Conservation (phyloP, 1,140 invertebrate genomes). For the Melanaphis sacchari region DNA sequence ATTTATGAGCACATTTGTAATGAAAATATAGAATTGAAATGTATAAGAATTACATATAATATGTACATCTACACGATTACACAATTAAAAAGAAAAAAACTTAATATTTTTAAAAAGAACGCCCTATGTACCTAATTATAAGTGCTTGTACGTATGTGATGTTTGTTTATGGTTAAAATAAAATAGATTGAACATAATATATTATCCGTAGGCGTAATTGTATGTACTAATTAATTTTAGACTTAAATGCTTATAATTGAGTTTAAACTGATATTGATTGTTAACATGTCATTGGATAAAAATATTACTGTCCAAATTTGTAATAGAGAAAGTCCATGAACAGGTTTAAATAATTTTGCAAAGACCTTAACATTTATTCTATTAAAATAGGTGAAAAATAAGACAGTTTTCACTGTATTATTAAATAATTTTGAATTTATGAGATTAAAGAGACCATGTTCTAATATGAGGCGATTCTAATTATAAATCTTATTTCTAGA, state of each 20-base stretch:
- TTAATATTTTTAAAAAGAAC: too few species aligned
- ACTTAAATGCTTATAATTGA: not conserved
- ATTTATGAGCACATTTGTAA: too few species aligned
- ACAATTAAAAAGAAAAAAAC: too few species aligned
- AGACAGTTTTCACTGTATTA: not conserved
- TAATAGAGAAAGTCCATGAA: too few species aligned
- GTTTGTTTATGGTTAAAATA: not conserved
- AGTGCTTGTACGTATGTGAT: not conserved
- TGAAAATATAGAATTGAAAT: too few species aligned
- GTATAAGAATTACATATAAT: too few species aligned
- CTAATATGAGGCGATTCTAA: not conserved
- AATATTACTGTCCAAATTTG: not conserved
- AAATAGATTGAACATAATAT: not conserved
- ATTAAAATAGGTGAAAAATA: not conserved
- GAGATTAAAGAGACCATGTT: not conserved
- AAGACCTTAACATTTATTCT: not conserved
- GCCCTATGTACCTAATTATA: too few species aligned
- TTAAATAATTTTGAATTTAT: conserved; percentile 1
- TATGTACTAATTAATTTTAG: not conserved
- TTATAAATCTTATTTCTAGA: too few species aligned
- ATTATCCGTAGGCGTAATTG: not conserved
- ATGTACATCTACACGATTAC: too few species aligned
- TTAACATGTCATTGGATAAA: not conserved
- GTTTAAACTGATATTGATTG: not conserved
- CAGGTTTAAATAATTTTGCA: not conserved